Evolutionary conservation across 2,113 vertebrate species (phyloP), one percentile per base, ranked within the genome.

Genomic region (Nematolebias whitei): DNA sequence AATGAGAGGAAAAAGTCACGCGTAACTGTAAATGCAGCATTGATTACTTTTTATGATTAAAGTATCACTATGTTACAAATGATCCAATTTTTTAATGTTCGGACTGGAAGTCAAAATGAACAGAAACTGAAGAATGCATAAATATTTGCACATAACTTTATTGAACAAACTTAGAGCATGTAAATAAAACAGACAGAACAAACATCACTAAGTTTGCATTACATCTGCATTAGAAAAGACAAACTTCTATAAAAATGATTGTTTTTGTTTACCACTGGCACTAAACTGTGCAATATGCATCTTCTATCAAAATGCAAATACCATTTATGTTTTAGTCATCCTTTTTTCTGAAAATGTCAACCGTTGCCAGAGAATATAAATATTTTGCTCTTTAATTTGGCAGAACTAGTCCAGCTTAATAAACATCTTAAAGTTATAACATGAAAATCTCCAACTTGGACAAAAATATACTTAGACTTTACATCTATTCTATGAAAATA

Each of bases 401-500:
- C 73, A 62, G 54, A 74, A 73, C 74, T n/a, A 56, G 48, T 41
- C 22, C 58, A 22, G 20, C 52, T 72, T 77, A 78, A 82, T 63
- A 69, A 74, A 58, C 71, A 77, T 68, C 48, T 65, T 16, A 78
- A 78, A 58, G 40, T 48, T 35, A 48, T 4, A 39, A 68, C 55
- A 55, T 54, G 32, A 82, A 67, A 71, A 65, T 71, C 52, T 81
- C 70, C 39, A 83, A 66, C 80, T 55, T 71, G 52, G 78, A 89
- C 85, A 88, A 90, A 91, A 91, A 90, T 88, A 91, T 87, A 82
- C 62, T 74, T 43, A 53, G 64, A 83, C 70, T 70, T 87, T 65
- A 75, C 73, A 59, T 85, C 84, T 83, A 91, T 60, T 87, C 84
- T 87, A 92, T 12, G 79, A 88, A 90, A 87, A 89, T 87, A 89